A percentile compares a stretch with the other conserved stretches of the same genome.
phyloP scores from a whole-genome alignment of 2,797 vertebrate genomes.

The Tragopan temminckii region DNA sequence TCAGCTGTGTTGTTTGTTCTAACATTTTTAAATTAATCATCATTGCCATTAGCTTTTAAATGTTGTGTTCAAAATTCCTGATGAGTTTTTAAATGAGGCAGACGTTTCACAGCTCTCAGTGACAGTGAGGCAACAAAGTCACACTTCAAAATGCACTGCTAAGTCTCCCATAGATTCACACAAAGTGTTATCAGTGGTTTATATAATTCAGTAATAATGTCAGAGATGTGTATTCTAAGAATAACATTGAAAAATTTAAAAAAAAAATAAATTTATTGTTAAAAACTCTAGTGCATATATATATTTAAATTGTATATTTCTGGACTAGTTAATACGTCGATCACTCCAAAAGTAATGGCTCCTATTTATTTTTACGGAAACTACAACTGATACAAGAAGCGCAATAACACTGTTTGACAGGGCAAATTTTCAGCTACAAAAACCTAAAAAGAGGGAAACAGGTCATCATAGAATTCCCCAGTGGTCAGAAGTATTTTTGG shows the following conservation, averaged over 20 bases:
- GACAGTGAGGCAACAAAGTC: not conserved
- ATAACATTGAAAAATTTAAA: not conserved
- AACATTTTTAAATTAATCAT: constrained; percentile 29
- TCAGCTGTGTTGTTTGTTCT: not conserved
- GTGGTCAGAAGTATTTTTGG: not conserved
- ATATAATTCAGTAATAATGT: not conserved
- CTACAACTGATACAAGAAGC: no score
- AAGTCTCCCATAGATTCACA: not conserved
- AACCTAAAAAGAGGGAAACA: not conserved
- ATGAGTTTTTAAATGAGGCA: not conserved
- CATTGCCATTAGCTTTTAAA: constrained; percentile 10
- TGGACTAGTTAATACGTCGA: not conserved
- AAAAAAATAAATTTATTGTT: not conserved
- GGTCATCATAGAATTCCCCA: not conserved
- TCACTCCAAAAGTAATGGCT: no score
- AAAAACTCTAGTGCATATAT: not conserved
- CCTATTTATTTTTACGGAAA: no score
- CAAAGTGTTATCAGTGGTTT: not conserved
- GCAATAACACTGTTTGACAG: no score
- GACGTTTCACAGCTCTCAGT: not conserved
- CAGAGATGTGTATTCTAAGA: not conserved
- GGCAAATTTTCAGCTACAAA: no score
- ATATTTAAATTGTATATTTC: not conserved
- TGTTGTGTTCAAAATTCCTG: not conserved
- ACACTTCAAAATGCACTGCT: not conserved